Evolutionary conservation across 2,113 vertebrate species (phyloP).

Genomic region (rabbit (Oryctolagus cuniculus)): mOryCun1.1 NC_091439.1:66901501-66902000

Average conservation of each 20-base stretch:
- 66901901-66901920: background rate
- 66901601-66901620: background rate
- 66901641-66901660: background rate
- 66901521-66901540: too few relatives aligned
- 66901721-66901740: background rate
- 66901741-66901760: background rate
- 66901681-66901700: fast-evolving
- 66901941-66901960: background rate
- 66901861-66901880: background rate
- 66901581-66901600: background rate
- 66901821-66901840: background rate
- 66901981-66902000: background rate
- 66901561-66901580: background rate
- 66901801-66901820: background rate
- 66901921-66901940: too few relatives aligned
- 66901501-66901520: too few relatives aligned
- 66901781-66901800: background rate
- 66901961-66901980: background rate
- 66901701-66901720: background rate
- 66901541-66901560: too few relatives aligned
- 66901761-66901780: background rate
- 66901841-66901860: background rate
- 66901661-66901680: background rate
- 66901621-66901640: background rate
- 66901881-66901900: background rate